phyloP scores from a whole-genome alignment of 2,888 invertebrate genomes.

The Tiliacea citrago region DNA sequence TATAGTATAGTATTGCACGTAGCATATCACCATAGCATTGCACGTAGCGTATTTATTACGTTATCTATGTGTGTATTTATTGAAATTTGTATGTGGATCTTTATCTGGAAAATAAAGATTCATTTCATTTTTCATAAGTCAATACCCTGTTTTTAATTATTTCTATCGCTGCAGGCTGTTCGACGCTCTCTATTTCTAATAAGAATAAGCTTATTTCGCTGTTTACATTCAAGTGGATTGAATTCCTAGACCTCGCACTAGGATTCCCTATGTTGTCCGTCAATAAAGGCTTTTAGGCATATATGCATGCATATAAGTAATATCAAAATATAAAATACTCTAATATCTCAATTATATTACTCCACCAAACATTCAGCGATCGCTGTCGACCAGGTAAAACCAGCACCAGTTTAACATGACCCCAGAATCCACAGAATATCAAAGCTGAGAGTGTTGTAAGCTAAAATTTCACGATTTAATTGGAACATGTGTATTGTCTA shows the following conservation, averaged over 20 bases:
- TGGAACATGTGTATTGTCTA: slow-evolving; percentile 17
- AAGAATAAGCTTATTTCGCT: too few relatives aligned
- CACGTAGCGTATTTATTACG: not conserved
- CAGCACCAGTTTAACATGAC: slow-evolving; percentile 21
- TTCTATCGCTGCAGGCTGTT: not conserved
- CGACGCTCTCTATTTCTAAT: not conserved
- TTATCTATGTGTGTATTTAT: not conserved
- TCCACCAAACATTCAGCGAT: slow-evolving; percentile 11
- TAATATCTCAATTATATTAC: slow-evolving; percentile 7
- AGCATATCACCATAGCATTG: too few relatives aligned
- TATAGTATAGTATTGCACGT: not conserved
- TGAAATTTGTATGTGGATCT: not conserved
- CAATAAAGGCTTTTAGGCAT: too few relatives aligned
- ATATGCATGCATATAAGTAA: too few relatives aligned
- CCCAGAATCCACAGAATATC: slow-evolving; percentile 19
- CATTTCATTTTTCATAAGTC: not conserved
- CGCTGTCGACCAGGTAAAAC: slow-evolving; percentile 13
- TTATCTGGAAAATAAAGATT: not conserved
- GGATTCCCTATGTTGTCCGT: too few relatives aligned
- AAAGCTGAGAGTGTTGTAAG: slow-evolving; percentile 26
- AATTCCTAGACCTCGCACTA: too few relatives aligned
- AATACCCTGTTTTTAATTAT: not conserved
- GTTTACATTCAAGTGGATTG: too few relatives aligned
- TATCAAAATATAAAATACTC: not conserved
- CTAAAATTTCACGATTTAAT: slow-evolving; percentile 38